Conservation (phyloP, 35 echinoderm and acorn worm species). For the Holothuria glaberrima region DNA sequence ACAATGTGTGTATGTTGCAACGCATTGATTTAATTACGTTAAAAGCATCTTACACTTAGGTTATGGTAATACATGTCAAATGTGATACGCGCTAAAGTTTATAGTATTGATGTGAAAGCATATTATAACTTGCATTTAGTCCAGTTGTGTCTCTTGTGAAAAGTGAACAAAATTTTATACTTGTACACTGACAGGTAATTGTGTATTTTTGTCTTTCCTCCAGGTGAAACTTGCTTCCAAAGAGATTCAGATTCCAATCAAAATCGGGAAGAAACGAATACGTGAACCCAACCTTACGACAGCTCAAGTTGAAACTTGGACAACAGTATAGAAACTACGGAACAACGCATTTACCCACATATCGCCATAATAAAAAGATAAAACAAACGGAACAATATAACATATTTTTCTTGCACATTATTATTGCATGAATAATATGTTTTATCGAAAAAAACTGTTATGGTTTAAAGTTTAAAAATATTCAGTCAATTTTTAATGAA, state of each 20-base stretch:
- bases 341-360: too few relatives aligned
- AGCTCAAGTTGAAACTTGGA: conserved; percentile 33
- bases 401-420: neutral
- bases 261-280: conserved; percentile 41
- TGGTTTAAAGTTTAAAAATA: too few relatives aligned
- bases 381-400: conserved; percentile 11
- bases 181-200: neutral
- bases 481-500: too few relatives aligned
- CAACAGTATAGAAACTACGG: neutral
- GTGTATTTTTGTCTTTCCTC: neutral
- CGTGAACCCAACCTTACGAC: neutral
- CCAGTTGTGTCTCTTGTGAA: too few relatives aligned
- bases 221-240: conserved; percentile 42
- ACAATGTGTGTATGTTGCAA: too few relatives aligned
- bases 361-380: neutral
- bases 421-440: neutral
- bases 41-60: too few relatives aligned
- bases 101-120: too few relatives aligned
- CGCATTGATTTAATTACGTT: too few relatives aligned
- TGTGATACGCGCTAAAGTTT: too few relatives aligned
- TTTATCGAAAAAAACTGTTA: neutral
- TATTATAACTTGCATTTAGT: too few relatives aligned
- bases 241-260: conserved; percentile 54
- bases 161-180: too few relatives aligned
- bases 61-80: too few relatives aligned